Evolutionary conservation across 2,888 invertebrate species (phyloP), one percentile per base, ranked within the genome.

Genomic region (Hipparchia semele): DNA sequence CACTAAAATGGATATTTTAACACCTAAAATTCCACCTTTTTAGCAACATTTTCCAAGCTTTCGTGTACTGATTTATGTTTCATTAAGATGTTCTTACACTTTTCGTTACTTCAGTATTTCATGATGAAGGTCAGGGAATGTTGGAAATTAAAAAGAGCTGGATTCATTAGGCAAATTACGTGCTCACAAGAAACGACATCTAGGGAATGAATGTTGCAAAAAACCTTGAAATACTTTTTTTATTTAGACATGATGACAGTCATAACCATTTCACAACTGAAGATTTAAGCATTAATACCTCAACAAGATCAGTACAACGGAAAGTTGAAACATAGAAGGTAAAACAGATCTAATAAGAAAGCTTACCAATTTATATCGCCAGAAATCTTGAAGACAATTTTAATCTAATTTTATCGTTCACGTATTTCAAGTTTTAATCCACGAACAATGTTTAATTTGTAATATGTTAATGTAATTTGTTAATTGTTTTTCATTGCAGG

Each of bases 1-100:
- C 79, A 76, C 77, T 58, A 58, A 74, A 89, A 89, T 33, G 86
- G 86, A 90, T 91, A 90, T 88, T 90, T 89, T 80, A 83, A 84
- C 83, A 83, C 82, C 83, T 86, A 89, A 89, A 90, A 89, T 85
- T 86, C 86, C 82, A 83, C 83, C 83, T 86, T 86, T 87, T 82
- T 72, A 59, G 70, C 65, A 58, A 82, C 80, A 75, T 83, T 81
- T 39, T 83, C 80, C 80, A 80, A 86, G 84, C 87, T 89, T 86
- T 86, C 85, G 80, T 86, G 82, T 81, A 84, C 84, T 88, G 89
- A 91, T 91, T 91, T 91, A 91, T 91, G 90, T 88, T 90, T 89
- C 90, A 90, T 91, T 91, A 90, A 83, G 87, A 82, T 84, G 84
- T 85, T 86, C 81, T 84, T 85, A 75, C 83, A 85, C 84, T 85